phyloP scores from a whole-genome alignment of 2,888 invertebrate species.

The Aphodius granarius region DNA sequence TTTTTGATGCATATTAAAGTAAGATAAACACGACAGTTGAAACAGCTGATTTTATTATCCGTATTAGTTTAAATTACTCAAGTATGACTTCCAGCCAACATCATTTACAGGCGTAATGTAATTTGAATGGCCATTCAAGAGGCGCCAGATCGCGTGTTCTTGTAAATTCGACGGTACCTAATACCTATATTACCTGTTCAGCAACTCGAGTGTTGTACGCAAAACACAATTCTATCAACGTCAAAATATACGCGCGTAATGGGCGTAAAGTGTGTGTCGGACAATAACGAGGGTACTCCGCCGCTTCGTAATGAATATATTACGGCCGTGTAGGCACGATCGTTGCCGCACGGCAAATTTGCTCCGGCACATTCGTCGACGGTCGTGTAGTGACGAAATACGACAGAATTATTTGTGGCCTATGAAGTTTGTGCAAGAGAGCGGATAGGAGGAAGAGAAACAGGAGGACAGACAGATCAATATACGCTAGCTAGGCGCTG shows the following conservation, averaged over 20 bases:
- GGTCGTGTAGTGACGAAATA: neutral
- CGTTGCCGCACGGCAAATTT: neutral
- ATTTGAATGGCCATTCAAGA: neutral
- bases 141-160: neutral
- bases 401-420: neutral
- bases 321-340: neutral
- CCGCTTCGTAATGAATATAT: neutral
- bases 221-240: neutral
- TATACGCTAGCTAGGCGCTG: constrained; percentile 41
- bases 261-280: neutral
- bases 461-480: constrained; percentile 41
- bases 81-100: no score
- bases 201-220: neutral
- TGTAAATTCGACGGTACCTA: neutral
- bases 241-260: neutral
- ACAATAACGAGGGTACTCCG: neutral
- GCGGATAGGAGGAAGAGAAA: constrained; percentile 28
- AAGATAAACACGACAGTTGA: no score
- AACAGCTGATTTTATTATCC: no score
- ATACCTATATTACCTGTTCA: no score
- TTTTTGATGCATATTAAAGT: no score
- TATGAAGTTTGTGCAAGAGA: constrained; percentile 21
- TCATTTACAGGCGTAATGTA: neutral
- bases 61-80: no score
- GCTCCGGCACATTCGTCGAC: neutral